phyloP scores from a whole-genome alignment of 2,888 invertebrate species.

The Stenchaetothrips biformis region DNA sequence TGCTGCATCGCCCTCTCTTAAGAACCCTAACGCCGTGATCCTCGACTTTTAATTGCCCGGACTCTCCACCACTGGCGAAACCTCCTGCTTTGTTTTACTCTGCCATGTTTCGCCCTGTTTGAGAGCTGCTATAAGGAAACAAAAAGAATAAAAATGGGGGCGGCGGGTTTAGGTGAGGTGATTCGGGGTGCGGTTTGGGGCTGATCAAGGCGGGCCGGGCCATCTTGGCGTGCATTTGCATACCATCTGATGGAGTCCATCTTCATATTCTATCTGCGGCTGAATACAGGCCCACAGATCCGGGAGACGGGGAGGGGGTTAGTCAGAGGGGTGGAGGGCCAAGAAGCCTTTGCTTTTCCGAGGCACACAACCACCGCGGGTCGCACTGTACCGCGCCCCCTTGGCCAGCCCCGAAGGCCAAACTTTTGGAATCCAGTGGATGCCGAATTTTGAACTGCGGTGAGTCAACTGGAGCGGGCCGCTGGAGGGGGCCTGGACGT shows the following conservation, averaged over 20 bases:
- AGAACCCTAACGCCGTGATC: too few relatives aligned
- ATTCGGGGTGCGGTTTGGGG: not conserved
- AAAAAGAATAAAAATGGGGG: not conserved
- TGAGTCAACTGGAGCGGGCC: too few relatives aligned
- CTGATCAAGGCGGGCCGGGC: not conserved
- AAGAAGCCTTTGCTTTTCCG: not conserved
- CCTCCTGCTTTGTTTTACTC: too few relatives aligned
- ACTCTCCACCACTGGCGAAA: too few relatives aligned
- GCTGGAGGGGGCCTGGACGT: too few relatives aligned
- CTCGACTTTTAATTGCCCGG: too few relatives aligned
- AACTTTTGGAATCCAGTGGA: too few relatives aligned
- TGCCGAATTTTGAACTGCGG: too few relatives aligned
- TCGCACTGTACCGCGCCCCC: too few relatives aligned
- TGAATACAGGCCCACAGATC: not conserved
- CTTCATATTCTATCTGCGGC: constrained; percentile 7
- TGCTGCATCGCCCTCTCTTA: too few relatives aligned
- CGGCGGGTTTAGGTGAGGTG: not conserved
- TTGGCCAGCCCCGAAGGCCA: too few relatives aligned
- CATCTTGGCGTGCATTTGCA: not conserved
- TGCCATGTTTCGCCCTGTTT: too few relatives aligned
- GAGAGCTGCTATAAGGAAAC: not conserved
- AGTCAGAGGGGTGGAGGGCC: not conserved
- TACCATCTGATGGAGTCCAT: constrained; percentile 10
- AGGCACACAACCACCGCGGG: not conserved
- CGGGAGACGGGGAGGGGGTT: not conserved